phyloP scores from a whole-genome alignment of 2,797 vertebrate species.

The Sylvia borin region DNA sequence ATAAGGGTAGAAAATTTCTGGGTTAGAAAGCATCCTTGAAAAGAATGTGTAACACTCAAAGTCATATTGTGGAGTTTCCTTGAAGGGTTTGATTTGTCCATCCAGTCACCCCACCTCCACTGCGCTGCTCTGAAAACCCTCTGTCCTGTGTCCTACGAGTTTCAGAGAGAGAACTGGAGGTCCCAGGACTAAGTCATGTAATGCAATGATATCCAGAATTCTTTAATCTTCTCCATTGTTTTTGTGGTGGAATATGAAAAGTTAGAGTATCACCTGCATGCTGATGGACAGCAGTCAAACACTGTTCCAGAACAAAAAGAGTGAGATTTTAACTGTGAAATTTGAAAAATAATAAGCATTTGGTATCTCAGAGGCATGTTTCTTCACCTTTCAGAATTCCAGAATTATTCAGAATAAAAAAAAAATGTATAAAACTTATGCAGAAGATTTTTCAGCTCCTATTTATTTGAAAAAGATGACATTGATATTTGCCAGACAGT shows the following conservation, averaged over 20 bases:
- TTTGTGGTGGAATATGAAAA: conserved; percentile 11
- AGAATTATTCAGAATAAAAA: no score
- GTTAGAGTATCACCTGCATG: neutral
- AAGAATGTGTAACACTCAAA: neutral
- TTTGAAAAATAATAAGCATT: neutral
- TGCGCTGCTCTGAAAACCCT: neutral
- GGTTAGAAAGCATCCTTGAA: neutral
- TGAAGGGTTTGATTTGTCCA: neutral
- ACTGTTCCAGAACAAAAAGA: conserved; percentile 6
- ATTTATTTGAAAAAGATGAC: neutral
- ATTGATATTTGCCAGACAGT: neutral
- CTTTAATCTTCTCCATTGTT: neutral
- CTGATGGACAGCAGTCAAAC: conserved; percentile 4
- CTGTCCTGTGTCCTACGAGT: neutral
- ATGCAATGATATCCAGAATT: neutral
- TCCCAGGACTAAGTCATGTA: neutral
- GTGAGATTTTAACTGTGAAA: neutral
- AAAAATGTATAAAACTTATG: neutral
- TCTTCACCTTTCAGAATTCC: neutral
- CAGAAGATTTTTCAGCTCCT: neutral
- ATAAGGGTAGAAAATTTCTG: neutral
- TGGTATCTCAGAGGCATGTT: neutral
- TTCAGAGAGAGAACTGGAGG: neutral
- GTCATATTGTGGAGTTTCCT: neutral
- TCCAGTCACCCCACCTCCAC: neutral